Conservation (phyloP, 2,888 invertebrate species). For the Cremastinae sp. region DNA sequence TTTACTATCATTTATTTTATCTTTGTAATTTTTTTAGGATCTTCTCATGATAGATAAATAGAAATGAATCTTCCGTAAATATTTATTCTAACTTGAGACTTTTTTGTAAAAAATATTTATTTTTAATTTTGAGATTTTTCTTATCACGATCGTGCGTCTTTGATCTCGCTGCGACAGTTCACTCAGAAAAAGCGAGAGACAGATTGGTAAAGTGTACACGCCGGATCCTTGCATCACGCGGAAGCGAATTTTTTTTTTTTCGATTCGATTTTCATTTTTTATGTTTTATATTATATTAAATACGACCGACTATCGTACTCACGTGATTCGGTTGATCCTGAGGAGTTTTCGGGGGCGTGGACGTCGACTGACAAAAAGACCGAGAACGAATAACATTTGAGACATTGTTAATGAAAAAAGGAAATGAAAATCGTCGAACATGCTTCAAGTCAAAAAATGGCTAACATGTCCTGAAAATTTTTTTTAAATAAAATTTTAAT, state of each 20-base stretch:
- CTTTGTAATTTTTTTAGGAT: too few relatives aligned
- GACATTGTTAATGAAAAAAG: conserved; percentile 73
- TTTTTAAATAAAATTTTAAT: too few relatives aligned
- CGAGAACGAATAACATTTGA: conserved; percentile 72
- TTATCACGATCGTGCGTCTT: background rate
- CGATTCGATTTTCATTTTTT: background rate
- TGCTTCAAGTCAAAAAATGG: conserved; percentile 17
- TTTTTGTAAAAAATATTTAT: background rate
- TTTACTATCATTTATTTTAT: too few relatives aligned
- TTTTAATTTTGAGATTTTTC: background rate
- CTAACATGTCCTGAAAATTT: background rate
- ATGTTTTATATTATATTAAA: background rate
- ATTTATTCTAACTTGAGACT: too few relatives aligned
- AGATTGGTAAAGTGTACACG: background rate
- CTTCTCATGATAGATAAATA: background rate
- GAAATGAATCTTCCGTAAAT: too few relatives aligned
- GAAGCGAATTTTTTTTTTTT: conserved; percentile 1
- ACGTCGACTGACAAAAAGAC: conserved; percentile 71
- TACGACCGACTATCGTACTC: conserved; percentile 69
- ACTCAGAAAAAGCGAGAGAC: conserved; percentile 5
- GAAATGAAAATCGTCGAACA: conserved; percentile 33
- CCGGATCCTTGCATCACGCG: conserved; percentile 11
- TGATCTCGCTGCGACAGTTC: conserved; percentile 10
- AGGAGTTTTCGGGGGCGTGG: conserved; percentile 75
- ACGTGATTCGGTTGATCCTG: conserved; percentile 74